Base-by-base conservation (phyloP, 1,140 invertebrate species). In the Ctenoplectra terminalis region DNA sequence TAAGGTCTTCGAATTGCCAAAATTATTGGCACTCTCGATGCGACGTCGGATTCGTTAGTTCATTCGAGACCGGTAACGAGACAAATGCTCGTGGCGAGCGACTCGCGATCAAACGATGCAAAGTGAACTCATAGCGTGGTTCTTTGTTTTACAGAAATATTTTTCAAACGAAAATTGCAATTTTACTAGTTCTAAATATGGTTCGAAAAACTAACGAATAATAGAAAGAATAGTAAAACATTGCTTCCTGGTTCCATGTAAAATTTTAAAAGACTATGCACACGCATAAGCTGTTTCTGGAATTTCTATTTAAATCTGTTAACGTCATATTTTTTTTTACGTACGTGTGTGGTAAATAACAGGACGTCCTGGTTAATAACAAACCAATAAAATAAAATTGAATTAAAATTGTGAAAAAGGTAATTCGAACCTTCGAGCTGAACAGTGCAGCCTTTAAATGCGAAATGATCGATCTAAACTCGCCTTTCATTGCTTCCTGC, bases 1-100 rank as follows among this genome's bases (percentile, higher is more conserved):
- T 63, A 52, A 80, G 58, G 60, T 34, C 48, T 37, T 80, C 58
- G 69, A 73, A 80, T 73, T 80, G 46, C 69, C 46, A 15, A 80
- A 80, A 80, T 80, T 80, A 80, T 73, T 72, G 69, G 20, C 77
- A 54, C 58, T 72, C 69, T 1, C 29, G 26, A 37, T 43, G 48
- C 37, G 29, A 52, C n/a, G 23, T 31, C 11, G 61, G 34, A 50
- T 66, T 78, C 75, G 66, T 70, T 70, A 70, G 31, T 8, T 29
- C 52, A 34, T 48, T 58, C 75, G 64, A 17, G 43, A 1, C 74
- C 17, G 37, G 34, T 79, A 60, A 79, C 56, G 56, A 79, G 37
- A 9, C 20, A 31, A n/a, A 23, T 31, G 4, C 60, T 75, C 46
- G 50, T 60, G 64, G 15, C 31, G 64, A 43, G n/a, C 26, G 34